Percentiles rank a stretch among this genome's conserved stretches.
phyloP scores from a whole-genome alignment of 2,888 invertebrate genomes.

The Acleris holmiana region DNA sequence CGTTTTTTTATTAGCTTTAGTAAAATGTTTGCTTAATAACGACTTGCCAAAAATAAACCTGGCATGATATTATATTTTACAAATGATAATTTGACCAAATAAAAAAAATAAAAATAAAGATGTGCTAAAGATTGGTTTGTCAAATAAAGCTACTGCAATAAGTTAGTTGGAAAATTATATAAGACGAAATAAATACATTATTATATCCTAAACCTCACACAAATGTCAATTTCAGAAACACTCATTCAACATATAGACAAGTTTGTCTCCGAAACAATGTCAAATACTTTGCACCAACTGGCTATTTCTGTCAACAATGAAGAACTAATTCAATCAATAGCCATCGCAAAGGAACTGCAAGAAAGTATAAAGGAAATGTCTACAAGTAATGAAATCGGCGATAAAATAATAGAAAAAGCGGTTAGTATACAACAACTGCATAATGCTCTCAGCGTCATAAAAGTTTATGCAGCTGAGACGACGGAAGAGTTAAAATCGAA shows the following conservation, averaged over 20 bases:
- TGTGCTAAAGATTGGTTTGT: too few relatives aligned
- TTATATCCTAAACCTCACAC: too few relatives aligned
- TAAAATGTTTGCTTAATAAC: too few relatives aligned
- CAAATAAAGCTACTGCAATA: too few relatives aligned
- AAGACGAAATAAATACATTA: too few relatives aligned
- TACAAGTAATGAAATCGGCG: constrained; percentile 7
- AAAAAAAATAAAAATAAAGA: too few relatives aligned
- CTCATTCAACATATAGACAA: constrained; percentile 38
- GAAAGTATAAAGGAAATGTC: constrained; percentile 20
- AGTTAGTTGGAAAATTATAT: too few relatives aligned
- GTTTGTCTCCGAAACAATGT: constrained; percentile 29
- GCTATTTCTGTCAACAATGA: constrained; percentile 18
- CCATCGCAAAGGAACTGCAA: constrained; percentile 34
- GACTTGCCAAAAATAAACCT: too few relatives aligned
- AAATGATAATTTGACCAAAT: too few relatives aligned
- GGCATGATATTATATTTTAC: too few relatives aligned
- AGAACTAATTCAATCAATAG: constrained; percentile 36
- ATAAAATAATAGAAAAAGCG: constrained; percentile 5
- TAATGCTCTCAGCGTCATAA: constrained; percentile 25
- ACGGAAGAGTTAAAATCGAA: constrained; percentile 14
- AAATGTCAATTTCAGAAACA: constrained; percentile 34
- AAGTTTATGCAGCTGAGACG: constrained; percentile 23
- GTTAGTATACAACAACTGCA: constrained; percentile 28
- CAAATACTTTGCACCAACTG: constrained; percentile 26
- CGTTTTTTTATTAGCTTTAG: too few relatives aligned